phyloP scores from a whole-genome alignment of 1,140 invertebrate genomes.

The Drosophila micromelanica region DNA sequence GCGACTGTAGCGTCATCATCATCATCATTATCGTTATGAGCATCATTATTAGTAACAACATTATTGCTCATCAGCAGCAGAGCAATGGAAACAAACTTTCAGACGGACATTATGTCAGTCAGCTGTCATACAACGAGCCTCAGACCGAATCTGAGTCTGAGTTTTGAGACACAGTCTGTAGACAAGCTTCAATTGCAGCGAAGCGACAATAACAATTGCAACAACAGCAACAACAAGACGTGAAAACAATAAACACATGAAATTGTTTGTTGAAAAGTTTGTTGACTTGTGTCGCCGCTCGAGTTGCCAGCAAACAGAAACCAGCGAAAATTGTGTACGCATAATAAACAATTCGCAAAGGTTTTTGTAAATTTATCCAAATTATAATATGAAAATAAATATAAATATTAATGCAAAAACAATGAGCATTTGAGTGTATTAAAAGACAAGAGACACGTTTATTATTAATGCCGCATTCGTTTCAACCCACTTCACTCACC shows the following conservation, averaged over 20 bases:
- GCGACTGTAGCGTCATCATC: constrained; percentile 30
- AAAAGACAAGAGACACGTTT: constrained; percentile 4
- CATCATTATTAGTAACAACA: constrained; percentile 54
- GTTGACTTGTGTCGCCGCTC: constrained; percentile 56
- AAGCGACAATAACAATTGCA: constrained; percentile 18
- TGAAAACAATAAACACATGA: constrained; percentile 30
- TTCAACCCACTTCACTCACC: background rate
- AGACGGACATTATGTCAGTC: constrained; percentile 76
- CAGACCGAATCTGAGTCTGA: constrained; percentile 21
- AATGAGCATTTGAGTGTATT: constrained; percentile 7
- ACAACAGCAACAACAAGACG: constrained; percentile 8
- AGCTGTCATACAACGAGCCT: constrained; percentile 64
- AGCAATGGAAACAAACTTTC: constrained; percentile 46
- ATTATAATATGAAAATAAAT: constrained; percentile 33
- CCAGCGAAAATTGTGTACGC: constrained; percentile 33
- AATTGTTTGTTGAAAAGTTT: constrained; percentile 38
- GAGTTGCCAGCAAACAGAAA: constrained; percentile 59
- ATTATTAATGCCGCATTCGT: constrained; percentile 16
- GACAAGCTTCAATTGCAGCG: constrained; percentile 45
- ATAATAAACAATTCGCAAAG: constrained; percentile 30
- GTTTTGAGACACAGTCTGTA: constrained; percentile 13
- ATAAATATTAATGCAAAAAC: constrained; percentile 30
- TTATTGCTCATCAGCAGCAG: constrained; percentile 48
- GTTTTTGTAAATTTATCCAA: constrained; percentile 23
- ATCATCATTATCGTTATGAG: constrained; percentile 26